Evolutionary conservation across 1,140 invertebrate species (phyloP).

Genomic region (Zaprionus davidi): DNA sequence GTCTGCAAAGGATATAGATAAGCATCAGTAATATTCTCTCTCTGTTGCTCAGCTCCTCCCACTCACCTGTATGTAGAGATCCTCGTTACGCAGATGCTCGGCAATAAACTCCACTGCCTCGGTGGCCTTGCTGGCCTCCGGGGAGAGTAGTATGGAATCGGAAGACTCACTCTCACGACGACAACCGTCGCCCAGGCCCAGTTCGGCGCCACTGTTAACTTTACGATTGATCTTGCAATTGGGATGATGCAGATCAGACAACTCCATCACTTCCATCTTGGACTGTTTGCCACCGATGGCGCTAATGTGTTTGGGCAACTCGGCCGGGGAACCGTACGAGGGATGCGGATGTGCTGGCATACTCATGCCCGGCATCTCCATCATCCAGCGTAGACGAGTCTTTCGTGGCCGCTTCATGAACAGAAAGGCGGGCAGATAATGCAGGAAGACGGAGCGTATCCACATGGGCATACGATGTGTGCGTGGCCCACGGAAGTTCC

Average conservation of each 20-base stretch:
- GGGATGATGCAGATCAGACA: conserved; percentile 97
- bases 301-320: conserved; percentile 91
- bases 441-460: conserved; percentile 97
- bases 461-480: conserved; percentile 96
- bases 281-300: conserved; percentile 87
- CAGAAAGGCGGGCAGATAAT: conserved; percentile 93
- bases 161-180: conserved; percentile 95
- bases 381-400: conserved; percentile 97
- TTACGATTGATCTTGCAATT: conserved; percentile 97
- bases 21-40: not conserved
- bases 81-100: conserved; percentile 98
- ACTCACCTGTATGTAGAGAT: conserved; percentile 96
- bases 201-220: conserved; percentile 88
- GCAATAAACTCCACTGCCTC: conserved; percentile 99
- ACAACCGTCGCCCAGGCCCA: conserved; percentile 87
- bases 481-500: conserved; percentile 98
- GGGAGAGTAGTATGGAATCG: conserved; percentile 94
- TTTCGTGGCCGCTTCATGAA: conserved; percentile 97
- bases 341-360: conserved; percentile 90
- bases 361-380: conserved; percentile 95
- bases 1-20: conserved; percentile 87
- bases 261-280: conserved; percentile 96
- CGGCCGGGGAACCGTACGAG: conserved; percentile 91
- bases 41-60: not conserved
- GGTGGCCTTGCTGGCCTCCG: conserved; percentile 97